A percentile compares a stretch with the other conserved stretches of the same genome.
phyloP scores from a whole-genome alignment of 2,888 invertebrate species.

The Dione juno region DNA sequence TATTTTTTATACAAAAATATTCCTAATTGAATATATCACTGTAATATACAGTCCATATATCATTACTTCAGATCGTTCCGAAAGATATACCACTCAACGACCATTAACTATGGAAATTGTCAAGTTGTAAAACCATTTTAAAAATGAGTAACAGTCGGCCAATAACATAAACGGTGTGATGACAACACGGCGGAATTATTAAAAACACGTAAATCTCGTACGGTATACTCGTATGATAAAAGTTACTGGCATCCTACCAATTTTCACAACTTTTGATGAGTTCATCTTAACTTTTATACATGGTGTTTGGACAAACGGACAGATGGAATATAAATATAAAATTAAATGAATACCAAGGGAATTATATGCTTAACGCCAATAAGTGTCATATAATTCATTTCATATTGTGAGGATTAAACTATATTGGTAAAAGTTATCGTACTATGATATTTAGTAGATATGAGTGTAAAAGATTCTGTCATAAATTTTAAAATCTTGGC shows the following conservation, averaged over 20 bases:
- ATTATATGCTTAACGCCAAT: background rate
- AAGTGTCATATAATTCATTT: background rate
- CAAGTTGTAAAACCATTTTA: slow-evolving; percentile 32
- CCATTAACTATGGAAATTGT: slow-evolving; percentile 24
- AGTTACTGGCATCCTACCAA: slow-evolving; percentile 50
- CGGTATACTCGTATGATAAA: slow-evolving; percentile 45
- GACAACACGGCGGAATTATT: slow-evolving; percentile 42
- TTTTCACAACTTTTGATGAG: slow-evolving; percentile 42
- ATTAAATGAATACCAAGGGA: slow-evolving; percentile 3
- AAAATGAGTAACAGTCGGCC: slow-evolving; percentile 32
- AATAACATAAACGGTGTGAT: slow-evolving; percentile 33
- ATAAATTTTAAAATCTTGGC: too few relatives aligned
- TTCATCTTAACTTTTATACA: slow-evolving; percentile 36
- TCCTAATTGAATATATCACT: background rate
- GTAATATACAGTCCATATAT: slow-evolving; percentile 14
- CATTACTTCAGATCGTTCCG: slow-evolving; percentile 3
- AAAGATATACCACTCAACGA: slow-evolving; percentile 22
- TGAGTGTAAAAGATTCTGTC: too few relatives aligned
- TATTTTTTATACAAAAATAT: background rate
- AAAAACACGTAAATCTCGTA: slow-evolving; percentile 47
- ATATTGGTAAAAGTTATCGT: background rate
- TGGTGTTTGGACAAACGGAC: slow-evolving; percentile 30
- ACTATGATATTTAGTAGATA: too few relatives aligned
- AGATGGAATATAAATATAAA: slow-evolving; percentile 21
- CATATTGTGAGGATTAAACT: background rate